Evolutionary conservation across 2,113 vertebrate genomes (phyloP).

Genomic region (Geococcyx californianus): DNA sequence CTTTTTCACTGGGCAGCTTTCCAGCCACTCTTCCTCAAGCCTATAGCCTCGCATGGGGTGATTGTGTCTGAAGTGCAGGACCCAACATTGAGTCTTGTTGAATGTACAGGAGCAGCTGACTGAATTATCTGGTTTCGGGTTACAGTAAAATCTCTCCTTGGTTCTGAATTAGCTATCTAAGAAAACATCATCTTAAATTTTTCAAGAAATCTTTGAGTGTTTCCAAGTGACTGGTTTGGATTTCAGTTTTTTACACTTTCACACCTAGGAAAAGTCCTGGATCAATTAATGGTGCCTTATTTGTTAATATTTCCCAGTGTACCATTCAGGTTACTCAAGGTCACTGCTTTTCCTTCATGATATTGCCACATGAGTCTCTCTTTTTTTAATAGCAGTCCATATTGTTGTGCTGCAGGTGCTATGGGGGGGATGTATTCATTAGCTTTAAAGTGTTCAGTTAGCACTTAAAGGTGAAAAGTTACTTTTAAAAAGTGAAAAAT

Average conservation of each 20-base stretch:
- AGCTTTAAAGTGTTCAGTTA: not conserved
- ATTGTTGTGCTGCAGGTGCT: not conserved
- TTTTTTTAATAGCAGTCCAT: not conserved
- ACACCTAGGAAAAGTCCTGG: not conserved
- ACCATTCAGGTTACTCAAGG: not conserved
- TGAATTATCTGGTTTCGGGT: not conserved
- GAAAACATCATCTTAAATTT: not conserved
- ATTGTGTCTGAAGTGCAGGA: too few species aligned
- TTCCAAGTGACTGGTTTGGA: not conserved
- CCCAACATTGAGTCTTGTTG: too few species aligned
- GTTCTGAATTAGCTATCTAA: not conserved
- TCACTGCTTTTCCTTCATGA: not conserved
- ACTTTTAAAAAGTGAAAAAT: not conserved
- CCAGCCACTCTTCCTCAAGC: too few species aligned
- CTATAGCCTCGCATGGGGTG: too few species aligned
- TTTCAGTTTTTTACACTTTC: not conserved
- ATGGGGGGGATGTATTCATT: not conserved
- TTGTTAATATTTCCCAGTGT: fast-evolving
- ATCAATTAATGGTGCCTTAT: not conserved
- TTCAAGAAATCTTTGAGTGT: not conserved
- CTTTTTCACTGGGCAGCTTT: too few species aligned
- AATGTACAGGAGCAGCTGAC: not conserved
- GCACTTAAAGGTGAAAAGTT: not conserved
- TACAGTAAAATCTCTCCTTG: not conserved
- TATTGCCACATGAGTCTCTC: not conserved